phyloP scores from a whole-genome alignment of 2,797 vertebrate genomes.

The Chanos chanos region DNA sequence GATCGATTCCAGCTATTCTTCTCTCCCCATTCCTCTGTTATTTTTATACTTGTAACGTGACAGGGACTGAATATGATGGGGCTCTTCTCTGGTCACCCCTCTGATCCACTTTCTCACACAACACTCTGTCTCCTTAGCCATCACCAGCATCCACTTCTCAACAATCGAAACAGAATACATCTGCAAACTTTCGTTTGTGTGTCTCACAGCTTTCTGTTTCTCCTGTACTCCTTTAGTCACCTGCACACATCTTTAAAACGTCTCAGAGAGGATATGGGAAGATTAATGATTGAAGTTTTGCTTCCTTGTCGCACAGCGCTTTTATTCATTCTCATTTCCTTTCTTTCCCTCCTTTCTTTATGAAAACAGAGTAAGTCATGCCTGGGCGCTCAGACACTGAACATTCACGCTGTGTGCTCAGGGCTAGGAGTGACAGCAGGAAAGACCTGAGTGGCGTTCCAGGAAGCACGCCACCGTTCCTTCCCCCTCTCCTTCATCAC shows the following conservation, averaged over 20 bases:
- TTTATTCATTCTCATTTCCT: constrained; percentile 60
- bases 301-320: constrained; percentile 57
- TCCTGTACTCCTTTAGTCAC: background rate
- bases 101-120: too few species aligned
- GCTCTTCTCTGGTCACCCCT: background rate
- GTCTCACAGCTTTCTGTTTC: background rate
- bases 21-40: background rate
- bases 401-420: constrained; percentile 44
- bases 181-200: too few species aligned
- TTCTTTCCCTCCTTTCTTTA: constrained; percentile 58
- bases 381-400: constrained; percentile 55
- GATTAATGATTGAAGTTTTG: constrained; percentile 66
- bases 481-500: too few species aligned
- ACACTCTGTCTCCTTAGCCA: too few species aligned
- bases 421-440: constrained; percentile 46
- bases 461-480: background rate
- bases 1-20: background rate
- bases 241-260: background rate
- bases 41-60: background rate
- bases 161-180: too few species aligned
- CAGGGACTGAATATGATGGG: background rate
- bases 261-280: constrained; percentile 63
- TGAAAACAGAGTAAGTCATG: constrained; percentile 65
- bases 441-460: background rate
- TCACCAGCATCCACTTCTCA: too few species aligned